Evolutionary conservation across 2,113 vertebrate species (phyloP).

Genomic region (Epinephelus cyanopodus): DNA sequence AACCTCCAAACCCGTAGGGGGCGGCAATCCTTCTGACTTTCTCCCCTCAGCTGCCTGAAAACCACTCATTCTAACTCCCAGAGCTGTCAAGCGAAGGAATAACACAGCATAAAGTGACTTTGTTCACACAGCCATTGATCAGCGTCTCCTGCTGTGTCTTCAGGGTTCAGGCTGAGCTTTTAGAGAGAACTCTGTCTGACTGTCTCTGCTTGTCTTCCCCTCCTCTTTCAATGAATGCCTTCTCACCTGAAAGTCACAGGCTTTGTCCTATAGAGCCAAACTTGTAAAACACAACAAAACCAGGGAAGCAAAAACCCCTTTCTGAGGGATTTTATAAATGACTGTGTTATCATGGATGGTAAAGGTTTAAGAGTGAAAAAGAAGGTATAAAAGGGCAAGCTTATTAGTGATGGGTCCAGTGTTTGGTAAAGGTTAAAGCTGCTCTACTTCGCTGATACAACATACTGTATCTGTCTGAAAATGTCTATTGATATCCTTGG

Average conservation of each 20-base stretch:
- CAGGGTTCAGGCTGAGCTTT: neutral
- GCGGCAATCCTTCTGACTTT: slow-evolving; percentile 1
- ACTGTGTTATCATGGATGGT: neutral
- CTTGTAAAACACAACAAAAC: slow-evolving; percentile 12
- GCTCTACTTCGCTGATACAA: slow-evolving; percentile 30
- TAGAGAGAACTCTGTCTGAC: neutral
- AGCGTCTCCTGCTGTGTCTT: neutral
- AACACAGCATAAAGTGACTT: slow-evolving; percentile 16
- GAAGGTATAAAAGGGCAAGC: slow-evolving; percentile 28
- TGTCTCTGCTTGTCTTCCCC: neutral
- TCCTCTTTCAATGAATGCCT: neutral
- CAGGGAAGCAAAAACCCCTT: neutral
- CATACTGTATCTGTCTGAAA: slow-evolving; percentile 46
- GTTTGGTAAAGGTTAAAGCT: slow-evolving; percentile 73
- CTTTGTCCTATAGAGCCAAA: slow-evolving; percentile 1
- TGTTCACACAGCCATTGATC: slow-evolving; percentile 27
- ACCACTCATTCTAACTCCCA: neutral
- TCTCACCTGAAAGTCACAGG: neutral
- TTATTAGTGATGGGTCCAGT: slow-evolving; percentile 28
- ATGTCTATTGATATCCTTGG: slow-evolving; percentile 44
- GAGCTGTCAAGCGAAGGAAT: slow-evolving; percentile 6
- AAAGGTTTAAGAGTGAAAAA: neutral
- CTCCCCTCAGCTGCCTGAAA: neutral
- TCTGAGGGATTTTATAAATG: neutral
- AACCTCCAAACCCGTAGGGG: slow-evolving; percentile 37